Conservation (phyloP, 2,113 vertebrate genomes). For the Siniperca knerii region DNA sequence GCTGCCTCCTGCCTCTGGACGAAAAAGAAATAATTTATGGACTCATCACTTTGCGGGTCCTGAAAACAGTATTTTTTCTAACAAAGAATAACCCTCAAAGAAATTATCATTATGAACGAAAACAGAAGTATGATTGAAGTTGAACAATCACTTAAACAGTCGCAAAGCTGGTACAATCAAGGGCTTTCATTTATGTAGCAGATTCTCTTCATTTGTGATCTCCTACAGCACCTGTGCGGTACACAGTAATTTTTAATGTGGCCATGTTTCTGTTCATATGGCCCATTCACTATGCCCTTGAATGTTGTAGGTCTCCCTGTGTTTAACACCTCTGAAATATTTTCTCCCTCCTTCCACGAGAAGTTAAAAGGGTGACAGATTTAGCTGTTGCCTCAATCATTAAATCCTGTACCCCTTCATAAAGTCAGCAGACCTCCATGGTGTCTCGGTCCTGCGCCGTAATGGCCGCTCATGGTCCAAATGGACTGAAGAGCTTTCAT, state of each 20-base stretch:
- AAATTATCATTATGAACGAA: slow-evolving; percentile 68
- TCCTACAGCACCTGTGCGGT: slow-evolving; percentile 34
- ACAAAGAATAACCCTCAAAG: slow-evolving; percentile 64
- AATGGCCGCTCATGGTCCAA: slow-evolving; percentile 74
- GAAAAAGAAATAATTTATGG: slow-evolving; percentile 68
- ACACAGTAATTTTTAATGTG: slow-evolving; percentile 34
- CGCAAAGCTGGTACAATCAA: slow-evolving; percentile 65
- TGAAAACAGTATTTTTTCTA: slow-evolving; percentile 38
- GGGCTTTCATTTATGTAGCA: slow-evolving; percentile 66
- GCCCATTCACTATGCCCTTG: slow-evolving; percentile 42
- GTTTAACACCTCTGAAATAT: slow-evolving; percentile 66
- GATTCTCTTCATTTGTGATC: slow-evolving; percentile 57
- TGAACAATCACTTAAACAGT: slow-evolving; percentile 72
- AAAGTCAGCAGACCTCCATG: slow-evolving; percentile 66
- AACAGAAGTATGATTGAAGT: slow-evolving; percentile 66
- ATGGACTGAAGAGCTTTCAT: slow-evolving; percentile 81
- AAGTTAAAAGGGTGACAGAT: slow-evolving; percentile 72
- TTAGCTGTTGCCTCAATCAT: slow-evolving; percentile 69
- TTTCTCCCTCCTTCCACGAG: slow-evolving; percentile 51
- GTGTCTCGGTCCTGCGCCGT: slow-evolving; percentile 57
- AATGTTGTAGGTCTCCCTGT: slow-evolving; percentile 48
- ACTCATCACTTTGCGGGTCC: slow-evolving; percentile 64
- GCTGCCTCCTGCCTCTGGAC: slow-evolving; percentile 73
- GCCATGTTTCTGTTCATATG: slow-evolving; percentile 28
- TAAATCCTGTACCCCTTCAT: slow-evolving; percentile 62